Percentiles rank a stretch among this genome's conserved stretches.
These are phyloP conservation scores for Colletes latitarsis DNA, from an alignment of 1,140 invertebrate genomes.

Conservation along the genomic window DNA sequence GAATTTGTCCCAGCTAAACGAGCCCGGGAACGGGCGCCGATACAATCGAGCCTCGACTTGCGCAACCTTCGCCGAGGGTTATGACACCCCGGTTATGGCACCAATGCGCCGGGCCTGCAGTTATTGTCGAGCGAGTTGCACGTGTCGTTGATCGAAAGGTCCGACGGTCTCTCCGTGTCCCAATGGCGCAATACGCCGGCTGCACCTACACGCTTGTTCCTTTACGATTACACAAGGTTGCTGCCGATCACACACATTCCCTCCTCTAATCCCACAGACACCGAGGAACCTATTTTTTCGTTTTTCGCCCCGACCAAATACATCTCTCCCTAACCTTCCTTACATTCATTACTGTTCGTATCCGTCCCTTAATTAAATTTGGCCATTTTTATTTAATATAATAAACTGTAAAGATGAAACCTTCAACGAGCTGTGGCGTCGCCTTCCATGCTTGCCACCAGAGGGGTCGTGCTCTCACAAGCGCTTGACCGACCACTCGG, in stretches of 20 bases:
- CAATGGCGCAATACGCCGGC: slow-evolving; percentile 14
- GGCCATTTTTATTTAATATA: too few relatives aligned
- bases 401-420: too few relatives aligned
- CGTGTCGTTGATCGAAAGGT: slow-evolving; percentile 32
- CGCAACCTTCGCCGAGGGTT: slow-evolving; percentile 20
- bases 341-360: too few relatives aligned
- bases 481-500: too few relatives aligned
- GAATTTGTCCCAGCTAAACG: slow-evolving; percentile 19
- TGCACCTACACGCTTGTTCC: slow-evolving; percentile 26
- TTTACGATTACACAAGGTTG: slow-evolving; percentile 22
- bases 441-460: too few relatives aligned
- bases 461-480: too few relatives aligned
- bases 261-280: background rate
- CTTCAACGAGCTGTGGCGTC: too few relatives aligned
- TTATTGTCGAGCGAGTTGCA: slow-evolving; percentile 17
- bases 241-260: background rate
- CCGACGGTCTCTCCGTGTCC: slow-evolving; percentile 4
- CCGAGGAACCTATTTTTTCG: background rate
- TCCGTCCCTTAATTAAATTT: too few relatives aligned
- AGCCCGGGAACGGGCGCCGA: background rate
- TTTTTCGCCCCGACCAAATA: too few relatives aligned
- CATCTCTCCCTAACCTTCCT: too few relatives aligned
- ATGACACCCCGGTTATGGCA: slow-evolving; percentile 26
- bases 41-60: background rate
- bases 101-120: background rate